Conservation (phyloP, 1,140 invertebrate species). For the Drosophila subobscura region DNA sequence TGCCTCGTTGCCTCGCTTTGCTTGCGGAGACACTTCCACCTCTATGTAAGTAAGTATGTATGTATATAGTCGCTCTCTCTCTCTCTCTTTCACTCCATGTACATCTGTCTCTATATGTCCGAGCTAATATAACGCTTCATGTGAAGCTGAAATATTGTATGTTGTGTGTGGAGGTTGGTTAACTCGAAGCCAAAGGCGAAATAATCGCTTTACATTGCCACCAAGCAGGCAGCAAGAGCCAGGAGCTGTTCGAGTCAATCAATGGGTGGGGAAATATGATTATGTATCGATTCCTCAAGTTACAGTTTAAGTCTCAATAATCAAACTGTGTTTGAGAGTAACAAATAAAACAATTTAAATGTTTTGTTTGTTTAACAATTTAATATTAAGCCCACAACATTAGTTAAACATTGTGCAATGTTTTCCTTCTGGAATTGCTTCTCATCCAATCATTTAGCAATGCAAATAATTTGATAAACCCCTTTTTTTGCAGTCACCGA, state of each 20-base stretch:
- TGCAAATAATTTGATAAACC: too few relatives aligned
- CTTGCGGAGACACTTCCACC: conserved; percentile 20
- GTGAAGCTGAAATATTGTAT: conserved; percentile 29
- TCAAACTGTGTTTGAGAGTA: too few relatives aligned
- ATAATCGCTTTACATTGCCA: conserved; percentile 16
- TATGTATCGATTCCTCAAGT: background rate
- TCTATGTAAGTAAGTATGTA: background rate
- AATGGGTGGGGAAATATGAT: background rate
- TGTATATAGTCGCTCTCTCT: background rate
- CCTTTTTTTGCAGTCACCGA: too few relatives aligned
- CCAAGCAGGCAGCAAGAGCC: conserved; percentile 2
- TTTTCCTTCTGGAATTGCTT: too few relatives aligned
- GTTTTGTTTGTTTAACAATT: background rate
- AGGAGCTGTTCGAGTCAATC: background rate
- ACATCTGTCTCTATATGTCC: conserved; percentile 10
- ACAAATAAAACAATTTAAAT: background rate
- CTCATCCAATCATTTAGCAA: too few relatives aligned
- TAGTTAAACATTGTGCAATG: too few relatives aligned
- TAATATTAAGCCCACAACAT: too few relatives aligned
- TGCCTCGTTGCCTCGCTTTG: conserved; percentile 41
- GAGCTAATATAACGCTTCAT: conserved; percentile 43
- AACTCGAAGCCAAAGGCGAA: conserved; percentile 33
- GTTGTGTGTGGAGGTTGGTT: conserved; percentile 10
- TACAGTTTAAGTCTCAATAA: too few relatives aligned
- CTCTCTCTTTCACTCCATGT: conserved; percentile 3